These are phyloP conservation scores for Heliangelus exortis DNA, from an alignment of 2,797 vertebrate species.

Conservation along the genomic window DNA sequence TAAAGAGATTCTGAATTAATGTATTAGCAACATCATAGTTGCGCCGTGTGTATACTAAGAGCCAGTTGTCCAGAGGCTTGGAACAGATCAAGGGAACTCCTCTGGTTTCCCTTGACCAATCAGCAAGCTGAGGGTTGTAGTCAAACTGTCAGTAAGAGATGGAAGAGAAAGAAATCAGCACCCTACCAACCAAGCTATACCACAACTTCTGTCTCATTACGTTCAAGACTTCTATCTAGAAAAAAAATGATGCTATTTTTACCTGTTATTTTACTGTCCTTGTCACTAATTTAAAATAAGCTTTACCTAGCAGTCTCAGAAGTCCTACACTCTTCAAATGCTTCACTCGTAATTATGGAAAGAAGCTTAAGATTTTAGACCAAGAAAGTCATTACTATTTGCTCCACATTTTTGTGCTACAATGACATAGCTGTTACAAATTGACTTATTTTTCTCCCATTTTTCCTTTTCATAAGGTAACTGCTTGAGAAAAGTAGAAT, in stretches of 20 bases:
- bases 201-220: not conserved
- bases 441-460: not conserved
- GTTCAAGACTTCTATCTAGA: not conserved
- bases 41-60: conserved; percentile 84
- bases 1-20: conserved; percentile 84
- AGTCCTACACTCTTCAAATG: not conserved
- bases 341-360: not conserved
- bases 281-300: not conserved
- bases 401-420: not conserved
- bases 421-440: not conserved
- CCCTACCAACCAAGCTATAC: not conserved
- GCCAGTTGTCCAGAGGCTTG: conserved; percentile 86
- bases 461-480: not conserved
- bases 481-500: not conserved
- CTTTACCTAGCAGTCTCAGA: not conserved
- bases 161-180: not conserved
- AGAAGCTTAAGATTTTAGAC: not conserved
- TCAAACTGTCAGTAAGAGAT: conserved; percentile 79
- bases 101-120: conserved; percentile 91
- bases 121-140: conserved; percentile 84
- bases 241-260: not conserved
- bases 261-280: not conserved
- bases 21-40: conserved; percentile 82
- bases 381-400: not conserved
- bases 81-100: conserved; percentile 82